phyloP scores from a whole-genome alignment of 92 coral and sea anemone genomes.

The Zoanthus gigantus region DNA sequence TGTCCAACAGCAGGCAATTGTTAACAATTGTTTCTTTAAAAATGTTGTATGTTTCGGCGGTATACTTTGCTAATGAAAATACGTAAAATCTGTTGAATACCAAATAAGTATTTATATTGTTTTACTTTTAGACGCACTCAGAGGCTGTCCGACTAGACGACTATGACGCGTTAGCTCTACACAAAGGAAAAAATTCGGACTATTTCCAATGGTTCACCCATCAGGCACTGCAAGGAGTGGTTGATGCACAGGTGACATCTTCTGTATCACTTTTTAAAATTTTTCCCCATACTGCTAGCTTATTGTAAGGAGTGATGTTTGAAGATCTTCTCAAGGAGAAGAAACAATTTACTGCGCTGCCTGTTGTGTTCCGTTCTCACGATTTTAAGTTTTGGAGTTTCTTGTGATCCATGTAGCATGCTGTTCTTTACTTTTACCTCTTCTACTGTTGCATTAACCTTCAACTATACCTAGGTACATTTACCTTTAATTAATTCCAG shows the following conservation, averaged over 20 bases:
- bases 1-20: no score
- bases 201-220: constrained; percentile 92
- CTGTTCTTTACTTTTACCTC: no score
- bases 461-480: no score
- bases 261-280: neutral
- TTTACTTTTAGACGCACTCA: constrained; percentile 78
- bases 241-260: constrained; percentile 79
- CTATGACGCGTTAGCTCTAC: constrained; percentile 89
- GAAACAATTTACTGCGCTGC: no score
- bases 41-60: no score
- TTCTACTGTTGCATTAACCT: no score
- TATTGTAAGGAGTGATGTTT: neutral
- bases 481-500: no score
- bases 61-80: neutral
- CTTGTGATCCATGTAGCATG: no score
- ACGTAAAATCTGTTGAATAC: neutral
- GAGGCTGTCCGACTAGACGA: constrained; percentile 97
- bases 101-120: neutral
- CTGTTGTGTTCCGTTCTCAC: no score
- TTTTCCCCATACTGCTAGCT: neutral
- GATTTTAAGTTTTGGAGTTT: no score
- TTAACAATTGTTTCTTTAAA: no score
- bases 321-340: no score
- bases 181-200: constrained; percentile 88
- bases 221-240: constrained; percentile 88